These are phyloP conservation scores for Crotalus viridis DNA, from an alignment of 2,113 vertebrate species.

Conservation along the genomic window DNA sequence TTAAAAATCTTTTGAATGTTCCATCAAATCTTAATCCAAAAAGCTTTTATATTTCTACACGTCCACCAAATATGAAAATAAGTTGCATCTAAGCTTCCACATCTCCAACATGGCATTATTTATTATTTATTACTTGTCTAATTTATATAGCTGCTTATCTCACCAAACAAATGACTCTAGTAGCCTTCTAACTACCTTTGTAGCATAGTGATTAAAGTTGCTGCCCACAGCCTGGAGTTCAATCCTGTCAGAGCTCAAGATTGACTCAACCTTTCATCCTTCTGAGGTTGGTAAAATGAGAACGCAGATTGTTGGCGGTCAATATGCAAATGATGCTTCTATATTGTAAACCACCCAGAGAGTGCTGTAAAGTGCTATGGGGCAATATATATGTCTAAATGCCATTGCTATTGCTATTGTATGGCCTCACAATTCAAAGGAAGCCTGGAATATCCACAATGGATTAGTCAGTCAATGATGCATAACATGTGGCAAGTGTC, in stretches of 20 bases:
- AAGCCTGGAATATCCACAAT: not conserved
- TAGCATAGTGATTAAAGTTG: not conserved
- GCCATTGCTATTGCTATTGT: not conserved
- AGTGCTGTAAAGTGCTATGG: not conserved
- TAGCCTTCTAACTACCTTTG: not conserved
- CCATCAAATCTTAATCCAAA: too few species aligned
- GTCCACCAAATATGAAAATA: too few species aligned
- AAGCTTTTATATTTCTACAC: too few species aligned
- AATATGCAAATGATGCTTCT: too few species aligned
- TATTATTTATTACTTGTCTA: not conserved
- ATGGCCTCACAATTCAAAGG: not conserved
- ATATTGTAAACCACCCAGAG: not conserved
- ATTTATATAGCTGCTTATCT: not conserved
- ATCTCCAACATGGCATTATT: not conserved
- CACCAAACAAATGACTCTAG: not conserved
- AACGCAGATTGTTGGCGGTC: not conserved
- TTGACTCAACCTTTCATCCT: not conserved
- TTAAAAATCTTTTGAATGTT: too few species aligned
- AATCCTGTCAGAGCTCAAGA: not conserved
- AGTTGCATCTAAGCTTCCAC: too few species aligned
- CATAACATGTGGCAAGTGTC: not conserved
- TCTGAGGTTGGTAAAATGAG: not conserved
- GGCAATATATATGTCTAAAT: not conserved
- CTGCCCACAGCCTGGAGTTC: not conserved
- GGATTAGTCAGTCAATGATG: not conserved